Base-by-base conservation (phyloP, 2,888 invertebrate genomes). In the Oxycera nigricornis region DNA sequence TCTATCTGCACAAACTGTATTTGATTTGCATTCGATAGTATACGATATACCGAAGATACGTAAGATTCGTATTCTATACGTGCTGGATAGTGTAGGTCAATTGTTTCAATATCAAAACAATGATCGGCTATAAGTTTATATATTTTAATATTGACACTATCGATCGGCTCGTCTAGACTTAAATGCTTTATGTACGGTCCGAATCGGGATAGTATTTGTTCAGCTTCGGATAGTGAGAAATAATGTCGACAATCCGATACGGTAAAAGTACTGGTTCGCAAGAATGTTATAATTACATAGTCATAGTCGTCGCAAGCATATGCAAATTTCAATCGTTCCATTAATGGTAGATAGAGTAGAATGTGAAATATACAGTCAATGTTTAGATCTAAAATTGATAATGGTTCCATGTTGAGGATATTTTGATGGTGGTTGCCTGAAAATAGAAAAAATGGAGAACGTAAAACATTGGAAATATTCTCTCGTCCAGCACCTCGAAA, bases 31-130 rank as follows among this genome's bases (percentile, higher is more conserved):
- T 9, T 41, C 24, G 65, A 65, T 1, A 65, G 22, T 6, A 65
- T 65, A 9, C 39, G 39, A 65, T 65, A 24, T n/a, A 65, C 35
- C 2, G 22, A 41, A 14, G 65, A 65, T 4, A 65, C 7, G 24
- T 65, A 65, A 3, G 65, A 4, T 20, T 65, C 39, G 41, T n/a
- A 65, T 24, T 65, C 65, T 3, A 11, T 14, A 3, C 65, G 65
- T 41, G 41, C 24, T 24, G 65, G 65, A 39, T 65, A 65, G 39
- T 65, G 65, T n/a, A 65, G 24, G 14, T 65, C 65, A 26, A 65
- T 65, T 22, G 65, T 14, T 14, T 41, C 24, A 22, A 65, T 65
- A 17, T 65, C 24, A n/a, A 14, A 39, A 24, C 65, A 65, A 41
- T 65, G n/a, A n/a, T 65, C 39, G 3, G 65, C 65, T 11, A 65